Evolutionary conservation across 1,140 invertebrate genomes (phyloP).

Genomic region (Schmidtea mediterranea): DNA sequence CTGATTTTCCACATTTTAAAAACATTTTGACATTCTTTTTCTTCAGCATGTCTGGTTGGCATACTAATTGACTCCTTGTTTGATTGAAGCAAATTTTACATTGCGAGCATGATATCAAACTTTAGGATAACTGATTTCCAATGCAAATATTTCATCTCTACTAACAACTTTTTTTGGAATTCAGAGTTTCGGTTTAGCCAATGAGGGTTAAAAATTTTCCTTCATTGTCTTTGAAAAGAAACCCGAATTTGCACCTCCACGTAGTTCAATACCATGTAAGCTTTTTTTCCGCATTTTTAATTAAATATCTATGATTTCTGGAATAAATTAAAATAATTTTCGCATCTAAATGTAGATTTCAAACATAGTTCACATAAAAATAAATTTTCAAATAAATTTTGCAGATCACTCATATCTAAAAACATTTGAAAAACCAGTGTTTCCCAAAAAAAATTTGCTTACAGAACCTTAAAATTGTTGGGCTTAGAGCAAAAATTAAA

Average conservation of each 20-base stretch:
- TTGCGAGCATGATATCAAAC: conserved; percentile 69
- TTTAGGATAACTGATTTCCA: conserved; percentile 79
- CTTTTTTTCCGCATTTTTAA: conserved; percentile 48
- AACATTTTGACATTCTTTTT: conserved; percentile 62
- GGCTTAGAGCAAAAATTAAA: too few relatives aligned
- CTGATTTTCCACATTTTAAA: conserved; percentile 71
- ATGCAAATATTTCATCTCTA: conserved; percentile 74
- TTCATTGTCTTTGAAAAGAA: conserved; percentile 32
- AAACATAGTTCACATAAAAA: too few relatives aligned
- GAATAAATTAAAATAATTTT: too few relatives aligned
- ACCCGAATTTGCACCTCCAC: conserved; percentile 39
- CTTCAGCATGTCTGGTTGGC: conserved; percentile 71
- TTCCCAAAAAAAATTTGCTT: too few relatives aligned
- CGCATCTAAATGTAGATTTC: too few relatives aligned
- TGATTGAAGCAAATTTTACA: conserved; percentile 73
- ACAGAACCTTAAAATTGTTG: too few relatives aligned
- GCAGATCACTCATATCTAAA: too few relatives aligned
- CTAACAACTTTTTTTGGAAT: conserved; percentile 67
- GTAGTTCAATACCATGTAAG: conserved; percentile 73
- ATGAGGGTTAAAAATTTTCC: conserved; percentile 73
- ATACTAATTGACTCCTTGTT: conserved; percentile 80
- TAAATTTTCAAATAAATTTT: too few relatives aligned
- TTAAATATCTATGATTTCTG: conserved; percentile 70
- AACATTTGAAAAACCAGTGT: too few relatives aligned
- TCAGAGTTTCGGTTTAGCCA: conserved; percentile 69